A percentile compares a stretch with the other conserved stretches of the same genome.
Conservation (phyloP, 2,797 vertebrate genomes). For the Myotis daubentonii region DNA sequence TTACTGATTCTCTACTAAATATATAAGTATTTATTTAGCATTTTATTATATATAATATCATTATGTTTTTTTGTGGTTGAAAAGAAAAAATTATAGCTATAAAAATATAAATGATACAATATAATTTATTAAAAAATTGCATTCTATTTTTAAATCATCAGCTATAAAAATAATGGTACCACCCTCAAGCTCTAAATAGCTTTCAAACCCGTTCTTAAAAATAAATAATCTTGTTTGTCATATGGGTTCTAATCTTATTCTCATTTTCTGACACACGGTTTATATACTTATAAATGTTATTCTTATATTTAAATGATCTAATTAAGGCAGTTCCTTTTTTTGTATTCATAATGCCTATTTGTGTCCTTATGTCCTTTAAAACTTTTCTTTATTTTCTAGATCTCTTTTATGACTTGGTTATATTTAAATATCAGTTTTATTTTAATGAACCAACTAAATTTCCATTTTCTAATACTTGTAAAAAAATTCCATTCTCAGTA, state of each 20-base stretch:
- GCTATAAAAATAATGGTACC: slow-evolving; percentile 31
- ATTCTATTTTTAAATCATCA: slow-evolving; percentile 36
- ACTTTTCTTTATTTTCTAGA: slow-evolving; percentile 29
- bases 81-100: not conserved
- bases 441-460: slow-evolving; percentile 38
- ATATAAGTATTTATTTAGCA: not conserved
- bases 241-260: slow-evolving; percentile 41
- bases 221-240: slow-evolving; percentile 41
- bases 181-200: slow-evolving; percentile 18
- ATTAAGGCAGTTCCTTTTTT: slow-evolving; percentile 53
- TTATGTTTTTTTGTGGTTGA: not conserved
- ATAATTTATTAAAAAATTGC: slow-evolving; percentile 31
- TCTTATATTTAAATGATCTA: slow-evolving; percentile 50
- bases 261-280: slow-evolving; percentile 62
- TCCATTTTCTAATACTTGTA: slow-evolving; percentile 4
- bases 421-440: slow-evolving; percentile 17
- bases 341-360: slow-evolving; percentile 33
- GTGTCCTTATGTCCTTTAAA: slow-evolving; percentile 28
- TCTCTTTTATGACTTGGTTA: slow-evolving; percentile 15
- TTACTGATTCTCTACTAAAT: not conserved
- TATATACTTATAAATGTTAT: slow-evolving; percentile 60
- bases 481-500: not conserved
- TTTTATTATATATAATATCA: not conserved
- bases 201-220: slow-evolving; percentile 43
- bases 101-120: not conserved